Percentiles rank a stretch among this genome's conserved stretches.
Conservation (phyloP, 1,140 invertebrate species). For the Listronotus oregonensis region DNA sequence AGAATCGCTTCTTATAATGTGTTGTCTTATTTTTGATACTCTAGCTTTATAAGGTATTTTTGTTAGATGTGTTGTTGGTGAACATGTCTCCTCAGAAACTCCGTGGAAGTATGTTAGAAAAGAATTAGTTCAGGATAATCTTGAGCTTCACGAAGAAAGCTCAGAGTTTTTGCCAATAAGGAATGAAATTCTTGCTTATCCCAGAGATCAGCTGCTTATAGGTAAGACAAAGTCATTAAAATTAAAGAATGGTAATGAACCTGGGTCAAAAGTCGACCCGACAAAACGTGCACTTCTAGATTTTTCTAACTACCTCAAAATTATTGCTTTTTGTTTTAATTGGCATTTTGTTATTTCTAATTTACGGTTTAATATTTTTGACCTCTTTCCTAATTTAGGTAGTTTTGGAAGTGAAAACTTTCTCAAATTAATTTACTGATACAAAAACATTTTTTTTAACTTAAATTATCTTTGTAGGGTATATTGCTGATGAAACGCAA, state of each 20-base stretch:
- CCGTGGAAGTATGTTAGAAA: constrained; percentile 72
- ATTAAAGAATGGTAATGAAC: neutral
- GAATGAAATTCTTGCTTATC: constrained; percentile 59
- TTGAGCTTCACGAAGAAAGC: constrained; percentile 58
- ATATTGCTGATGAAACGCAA: constrained; percentile 66
- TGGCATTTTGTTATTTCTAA: too few species aligned
- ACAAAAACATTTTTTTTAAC: neutral
- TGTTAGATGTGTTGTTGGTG: constrained; percentile 55
- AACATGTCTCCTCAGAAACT: constrained; percentile 69
- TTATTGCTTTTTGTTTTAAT: too few species aligned
- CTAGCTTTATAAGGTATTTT: too few species aligned
- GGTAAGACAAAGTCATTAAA: constrained; percentile 17
- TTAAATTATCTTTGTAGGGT: constrained; percentile 57
- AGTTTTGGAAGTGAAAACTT: too few species aligned
- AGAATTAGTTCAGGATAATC: constrained; percentile 64
- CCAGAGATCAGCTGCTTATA: constrained; percentile 65
- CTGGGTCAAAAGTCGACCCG: neutral
- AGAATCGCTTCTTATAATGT: too few species aligned
- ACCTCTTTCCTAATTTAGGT: too few species aligned
- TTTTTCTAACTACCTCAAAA: too few species aligned
- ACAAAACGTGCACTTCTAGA: too few species aligned
- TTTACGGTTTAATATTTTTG: too few species aligned
- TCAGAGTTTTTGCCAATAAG: constrained; percentile 65
- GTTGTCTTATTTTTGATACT: too few species aligned
- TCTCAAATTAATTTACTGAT: too few species aligned